Evolutionary conservation across 37 sponge, comb jelly and placozoan genomes (phyloP), one percentile per base, ranked within the genome.

Genomic region (Eunapius fragilis): DNA sequence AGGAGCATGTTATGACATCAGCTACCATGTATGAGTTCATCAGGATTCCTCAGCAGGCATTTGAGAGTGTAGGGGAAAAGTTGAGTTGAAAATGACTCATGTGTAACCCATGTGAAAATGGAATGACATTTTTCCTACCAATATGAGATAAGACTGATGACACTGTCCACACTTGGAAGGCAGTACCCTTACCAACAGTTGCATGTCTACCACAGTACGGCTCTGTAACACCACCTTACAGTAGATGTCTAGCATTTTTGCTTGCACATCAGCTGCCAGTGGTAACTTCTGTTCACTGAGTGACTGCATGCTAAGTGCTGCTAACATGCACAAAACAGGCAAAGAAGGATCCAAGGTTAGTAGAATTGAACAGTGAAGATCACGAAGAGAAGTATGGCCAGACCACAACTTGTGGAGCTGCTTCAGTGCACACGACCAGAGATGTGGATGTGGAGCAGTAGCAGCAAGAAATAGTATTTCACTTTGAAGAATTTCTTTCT

Each of bases 41-140:
- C 95, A 23, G 95, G 91, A 22, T 87, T 91, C 25, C 95, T 67
- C 11, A 94, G 82, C 28, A 94, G 82, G 31, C 84, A 80, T 41
- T 94, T 94, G 17, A 81, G 41, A 13, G 76, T 70, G 23, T 86
- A 19, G 14, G 86, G 79, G 0, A 91, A 41, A 24, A 94, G 69
- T 11, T 41, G 25, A 1, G 45, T 38, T 17, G 84, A 45, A 72
- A 94, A 91, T 34, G 79, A 69, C 2, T 37, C 71, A 33, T 91
- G 91, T 58, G 77, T 82, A 47, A 88, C 74, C 36, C 30, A 47
- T 32, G 75, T 81, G 58, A 94, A 88, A 23, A 94, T 31, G 6
- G 76, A 70, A 25, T n/a, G 35, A 79, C 84, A 87, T 28, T 38
- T 47, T 23, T 47, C 76, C 91, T 90, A 68, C 30, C 71, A 37